Percentiles rank a stretch among this genome's conserved stretches.
phyloP scores from a whole-genome alignment of 2,797 vertebrate species.

The Mus caroli region DNA sequence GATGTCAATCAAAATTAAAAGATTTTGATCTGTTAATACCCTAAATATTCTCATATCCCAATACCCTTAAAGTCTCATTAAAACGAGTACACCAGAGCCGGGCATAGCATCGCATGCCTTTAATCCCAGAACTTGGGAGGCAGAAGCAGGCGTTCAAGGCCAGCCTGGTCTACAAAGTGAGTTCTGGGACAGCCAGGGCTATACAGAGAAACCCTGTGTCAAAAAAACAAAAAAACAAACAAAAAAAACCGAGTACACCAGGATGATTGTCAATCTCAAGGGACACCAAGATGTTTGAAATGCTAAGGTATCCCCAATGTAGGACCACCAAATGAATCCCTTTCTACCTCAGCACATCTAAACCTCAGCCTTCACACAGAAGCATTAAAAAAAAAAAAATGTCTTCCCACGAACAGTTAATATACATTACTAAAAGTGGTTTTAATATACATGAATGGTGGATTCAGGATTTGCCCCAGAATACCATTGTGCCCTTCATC shows the following conservation, averaged over 20 bases:
- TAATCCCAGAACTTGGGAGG: too few species aligned
- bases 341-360: neutral
- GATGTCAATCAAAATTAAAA: neutral
- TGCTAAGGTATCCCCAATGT: neutral
- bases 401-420: neutral
- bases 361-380: neutral
- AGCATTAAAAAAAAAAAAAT: neutral
- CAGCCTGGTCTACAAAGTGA: too few species aligned
- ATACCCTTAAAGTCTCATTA: neutral
- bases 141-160: too few species aligned
- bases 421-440: neutral
- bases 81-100: neutral
- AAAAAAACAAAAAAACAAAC: too few species aligned
- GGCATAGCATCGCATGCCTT: too few species aligned
- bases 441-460: conserved; percentile 6
- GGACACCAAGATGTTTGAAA: neutral
- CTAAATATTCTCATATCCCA: neutral
- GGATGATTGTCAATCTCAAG: neutral
- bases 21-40: neutral
- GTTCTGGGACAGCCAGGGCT: too few species aligned
- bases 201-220: too few species aligned
- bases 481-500: neutral
- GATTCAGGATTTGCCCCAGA: neutral
- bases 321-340: neutral
- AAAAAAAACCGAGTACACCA: too few species aligned